Base-by-base conservation (phyloP, 2,888 invertebrate species). In the Malthinus seriepunctatus region DNA sequence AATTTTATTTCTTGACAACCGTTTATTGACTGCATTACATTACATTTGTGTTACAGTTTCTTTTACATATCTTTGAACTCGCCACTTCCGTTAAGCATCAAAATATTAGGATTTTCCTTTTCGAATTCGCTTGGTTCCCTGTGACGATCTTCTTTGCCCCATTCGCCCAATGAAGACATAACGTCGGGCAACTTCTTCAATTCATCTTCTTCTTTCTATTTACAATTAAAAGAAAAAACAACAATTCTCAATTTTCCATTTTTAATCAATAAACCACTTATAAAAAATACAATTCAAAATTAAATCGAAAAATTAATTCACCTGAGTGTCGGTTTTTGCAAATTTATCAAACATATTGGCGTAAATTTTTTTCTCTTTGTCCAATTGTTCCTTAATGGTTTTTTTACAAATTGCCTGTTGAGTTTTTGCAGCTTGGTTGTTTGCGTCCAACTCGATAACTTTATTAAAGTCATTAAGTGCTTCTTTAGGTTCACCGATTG, bases 321-420 rank as follows among this genome's bases (percentile, higher is more conserved):
- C 89, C 88, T 89, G 86, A 75, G 84, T 84, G 80, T 92, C 91
- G 77, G 85, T 86, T 67, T 88, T 86, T 3, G 91, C 91, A 80
- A 95, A 91, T 79, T 94, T 95, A 69, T 93, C 89, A 79, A 98
- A 98, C 94, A 98, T 96, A 78, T 94, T 95, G 9, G 90, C 90
- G 78, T 95, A 98, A 33, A 94, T 83, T 74, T 89, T 86, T 81
- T 91, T 95, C 78, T 97, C 95, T 60, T 87, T 88, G 53, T 87
- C 84, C 64, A 88, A 83, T 70, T 91, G 88, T 66, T 90, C 87
- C 75, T 89, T 89, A 11, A 95, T 82, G 60, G 87, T 82, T 58
- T 86, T 83, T 61, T 87, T 86, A 78, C 94, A 94, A 50, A 88
- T 74, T 6, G 80, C 74, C 34, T 93, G 80, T 76, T 94, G 91